Percentiles rank a stretch among this genome's conserved stretches.
These are phyloP conservation scores for Coecobrya sp. DNA, from an alignment of 2,888 invertebrate species.

Conservation along the genomic window DNA sequence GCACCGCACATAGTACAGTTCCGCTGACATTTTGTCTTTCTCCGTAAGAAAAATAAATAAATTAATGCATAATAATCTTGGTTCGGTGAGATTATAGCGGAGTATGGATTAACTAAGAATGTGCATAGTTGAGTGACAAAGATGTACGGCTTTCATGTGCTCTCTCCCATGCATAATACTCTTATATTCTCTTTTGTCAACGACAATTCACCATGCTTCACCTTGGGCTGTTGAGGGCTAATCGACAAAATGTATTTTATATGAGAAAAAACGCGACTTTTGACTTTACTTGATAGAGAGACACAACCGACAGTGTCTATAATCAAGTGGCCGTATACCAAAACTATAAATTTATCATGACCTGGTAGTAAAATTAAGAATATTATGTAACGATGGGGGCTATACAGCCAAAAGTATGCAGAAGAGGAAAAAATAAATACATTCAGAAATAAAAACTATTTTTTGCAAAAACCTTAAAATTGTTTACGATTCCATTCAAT, in stretches of 20 bases:
- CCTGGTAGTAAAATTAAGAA: conserved; percentile 41
- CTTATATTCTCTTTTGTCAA: conserved; percentile 38
- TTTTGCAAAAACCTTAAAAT: conserved; percentile 3
- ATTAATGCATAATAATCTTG: conserved; percentile 46
- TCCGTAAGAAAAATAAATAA: conserved; percentile 51
- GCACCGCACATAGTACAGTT: neutral
- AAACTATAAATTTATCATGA: conserved; percentile 67
- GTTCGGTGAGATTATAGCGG: conserved; percentile 45
- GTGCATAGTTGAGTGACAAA: conserved; percentile 70
- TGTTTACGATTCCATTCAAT: neutral
- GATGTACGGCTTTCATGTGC: conserved; percentile 70
- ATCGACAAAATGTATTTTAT: conserved; percentile 63
- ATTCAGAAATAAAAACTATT: neutral
- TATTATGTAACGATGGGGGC: neutral
- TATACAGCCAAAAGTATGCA: neutral
- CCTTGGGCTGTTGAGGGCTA: conserved; percentile 47
- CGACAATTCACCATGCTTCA: conserved; percentile 50
- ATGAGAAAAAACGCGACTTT: conserved; percentile 35
- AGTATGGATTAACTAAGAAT: conserved; percentile 45
- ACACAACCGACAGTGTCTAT: neutral
- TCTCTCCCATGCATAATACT: conserved; percentile 30
- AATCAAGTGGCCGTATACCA: conserved; percentile 13
- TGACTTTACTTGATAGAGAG: conserved; percentile 45
- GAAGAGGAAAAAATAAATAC: neutral
- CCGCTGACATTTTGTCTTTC: conserved; percentile 29